Evolutionary conservation across 2,113 vertebrate genomes (phyloP).

Genomic region (Columba livia): DNA sequence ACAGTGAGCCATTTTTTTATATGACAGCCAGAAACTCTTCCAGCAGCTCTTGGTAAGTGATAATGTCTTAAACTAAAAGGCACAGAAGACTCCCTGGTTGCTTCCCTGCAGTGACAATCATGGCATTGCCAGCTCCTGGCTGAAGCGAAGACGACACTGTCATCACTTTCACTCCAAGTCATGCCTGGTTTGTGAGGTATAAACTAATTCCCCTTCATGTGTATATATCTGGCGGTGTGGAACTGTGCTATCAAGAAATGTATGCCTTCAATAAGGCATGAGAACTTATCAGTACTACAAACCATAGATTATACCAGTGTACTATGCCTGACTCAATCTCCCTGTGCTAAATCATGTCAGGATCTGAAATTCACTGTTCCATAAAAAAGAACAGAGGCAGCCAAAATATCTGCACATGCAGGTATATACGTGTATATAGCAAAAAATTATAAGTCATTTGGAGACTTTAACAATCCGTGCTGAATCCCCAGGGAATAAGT

Average conservation of each 20-base stretch:
- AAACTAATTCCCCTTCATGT: neutral
- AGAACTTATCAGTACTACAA: neutral
- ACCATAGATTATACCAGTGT: neutral
- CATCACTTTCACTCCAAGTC: neutral
- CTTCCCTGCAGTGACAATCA: neutral
- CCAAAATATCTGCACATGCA: neutral
- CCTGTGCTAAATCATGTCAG: constrained; percentile 24
- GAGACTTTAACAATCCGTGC: neutral
- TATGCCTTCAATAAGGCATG: constrained; percentile 1
- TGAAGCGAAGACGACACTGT: neutral
- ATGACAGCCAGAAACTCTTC: constrained; percentile 11
- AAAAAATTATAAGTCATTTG: constrained; percentile 15
- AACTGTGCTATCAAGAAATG: neutral
- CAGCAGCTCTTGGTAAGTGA: neutral
- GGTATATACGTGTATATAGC: neutral
- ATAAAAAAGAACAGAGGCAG: neutral
- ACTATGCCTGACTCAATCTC: constrained; percentile 3
- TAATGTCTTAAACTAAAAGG: neutral
- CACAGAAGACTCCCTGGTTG: neutral
- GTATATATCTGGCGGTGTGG: neutral
- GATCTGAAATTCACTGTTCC: constrained; percentile 21
- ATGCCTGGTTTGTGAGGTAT: neutral
- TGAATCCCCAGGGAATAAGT: neutral
- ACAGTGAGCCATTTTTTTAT: neutral
- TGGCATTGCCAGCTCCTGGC: neutral